These are phyloP conservation scores for Enteromius argenteus DNA, from an alignment of 2,797 vertebrate genomes.

Conservation along the genomic window DNA sequence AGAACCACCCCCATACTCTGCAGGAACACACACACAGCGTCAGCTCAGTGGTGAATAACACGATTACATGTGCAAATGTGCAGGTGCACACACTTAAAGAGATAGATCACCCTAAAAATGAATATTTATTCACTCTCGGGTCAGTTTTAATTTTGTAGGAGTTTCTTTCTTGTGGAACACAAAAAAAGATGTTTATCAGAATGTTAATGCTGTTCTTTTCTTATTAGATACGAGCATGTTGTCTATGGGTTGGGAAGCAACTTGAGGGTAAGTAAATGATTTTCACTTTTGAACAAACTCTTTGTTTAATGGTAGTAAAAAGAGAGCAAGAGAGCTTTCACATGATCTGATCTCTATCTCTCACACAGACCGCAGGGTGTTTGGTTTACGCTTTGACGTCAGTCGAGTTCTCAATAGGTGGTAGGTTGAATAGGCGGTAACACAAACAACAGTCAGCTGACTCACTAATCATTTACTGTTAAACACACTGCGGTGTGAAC, in stretches of 20 bases:
- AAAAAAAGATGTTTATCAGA: not conserved
- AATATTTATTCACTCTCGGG: not conserved
- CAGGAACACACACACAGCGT: slow-evolving; percentile 58
- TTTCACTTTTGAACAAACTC: slow-evolving; percentile 4
- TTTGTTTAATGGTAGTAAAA: slow-evolving; percentile 31
- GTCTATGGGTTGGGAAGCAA: not conserved
- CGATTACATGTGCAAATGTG: slow-evolving; percentile 36
- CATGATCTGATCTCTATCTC: slow-evolving; percentile 45
- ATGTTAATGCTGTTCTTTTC: not conserved
- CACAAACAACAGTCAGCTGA: slow-evolving; percentile 58
- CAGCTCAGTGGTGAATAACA: slow-evolving; percentile 18
- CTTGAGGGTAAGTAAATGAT: not conserved
- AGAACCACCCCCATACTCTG: slow-evolving; percentile 99
- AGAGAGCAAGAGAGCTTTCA: slow-evolving; percentile 30
- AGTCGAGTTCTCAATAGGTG: slow-evolving; percentile 37
- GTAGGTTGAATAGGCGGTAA: slow-evolving; percentile 43
- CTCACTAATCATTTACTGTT: slow-evolving; percentile 45
- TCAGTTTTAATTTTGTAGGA: not conserved
- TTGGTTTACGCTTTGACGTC: slow-evolving; percentile 57
- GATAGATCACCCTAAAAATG: not conserved
- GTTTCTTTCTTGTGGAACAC: not conserved
- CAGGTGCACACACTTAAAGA: slow-evolving; percentile 36
- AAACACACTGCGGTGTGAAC: slow-evolving; percentile 10
- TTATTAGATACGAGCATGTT: not conserved
- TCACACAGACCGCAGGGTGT: slow-evolving; percentile 22